Evolutionary conservation across 2,888 invertebrate genomes (phyloP), one percentile per base, ranked within the genome.

Genomic region (Drosophila koepferae): DNA sequence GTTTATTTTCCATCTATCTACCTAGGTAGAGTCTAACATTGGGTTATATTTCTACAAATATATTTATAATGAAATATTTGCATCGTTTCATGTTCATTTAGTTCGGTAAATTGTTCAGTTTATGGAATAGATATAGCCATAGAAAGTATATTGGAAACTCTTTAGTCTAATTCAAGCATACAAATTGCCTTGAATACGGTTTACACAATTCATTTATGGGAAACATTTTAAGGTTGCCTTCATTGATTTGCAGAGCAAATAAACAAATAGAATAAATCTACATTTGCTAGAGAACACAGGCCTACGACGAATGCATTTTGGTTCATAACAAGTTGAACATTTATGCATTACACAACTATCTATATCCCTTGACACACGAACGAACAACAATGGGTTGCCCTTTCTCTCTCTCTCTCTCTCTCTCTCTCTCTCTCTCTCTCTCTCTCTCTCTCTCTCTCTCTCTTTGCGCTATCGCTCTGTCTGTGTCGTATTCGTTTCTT

Each of bases 401-500:
- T 55, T n/a, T 36, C 18, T 31, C 41, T 36, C 12, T 14, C n/a
- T 56, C 16, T 40, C 38, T 14, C 38, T 40, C 36, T 51, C 10
- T 28, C n/a, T 36, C 43, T 44, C 5, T 41, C 38, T 40, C 36
- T 51, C 10, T 28, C n/a, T 36, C 28, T 55, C 14, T 36, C 18
- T 31, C 41, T 36, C 12, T 14, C n/a, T 56, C 16, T 40, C 38
- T 14, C 38, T 40, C 36, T 51, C 10, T 28, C n/a, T 36, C 43
- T 44, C 5, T 41, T 7, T 56, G 55, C 31, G 18, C 34, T 40
- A 38, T 38, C 48, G 38, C 34, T 44, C 6, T 40, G 16, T 40
- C 38, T 59, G 48, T 54, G 16, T 54, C 63, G 43, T 60, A 36
- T 75, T 70, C 55, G 38, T 51, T 60, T 71, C 64, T 72, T 64